Percentiles rank a stretch among this genome's conserved stretches.
Conservation (phyloP, 2,888 invertebrate genomes). For the Pogonocherus hispidulus region DNA sequence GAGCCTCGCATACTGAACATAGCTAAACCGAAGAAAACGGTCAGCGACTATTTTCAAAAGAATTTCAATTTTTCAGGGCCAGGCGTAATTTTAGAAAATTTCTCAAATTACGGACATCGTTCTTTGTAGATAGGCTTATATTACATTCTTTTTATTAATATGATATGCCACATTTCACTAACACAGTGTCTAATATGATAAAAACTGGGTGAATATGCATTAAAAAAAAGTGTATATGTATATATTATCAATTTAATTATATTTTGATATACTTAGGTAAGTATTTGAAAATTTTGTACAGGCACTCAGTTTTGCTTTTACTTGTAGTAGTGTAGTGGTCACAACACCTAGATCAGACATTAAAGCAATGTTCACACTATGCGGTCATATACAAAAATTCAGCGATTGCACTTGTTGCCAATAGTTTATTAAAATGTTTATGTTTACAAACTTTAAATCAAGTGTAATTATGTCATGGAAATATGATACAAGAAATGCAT, state of each 20-base stretch:
- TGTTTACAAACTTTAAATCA: no score
- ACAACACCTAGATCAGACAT: neutral
- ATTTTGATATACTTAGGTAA: constrained; percentile 5
- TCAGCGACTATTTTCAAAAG: constrained; percentile 15
- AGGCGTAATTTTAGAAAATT: neutral
- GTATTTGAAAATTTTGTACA: constrained; percentile 14
- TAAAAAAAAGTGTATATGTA: neutral
- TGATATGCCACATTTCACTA: no score
- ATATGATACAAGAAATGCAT: no score
- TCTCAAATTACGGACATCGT: constrained; percentile 6
- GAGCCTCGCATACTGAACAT: constrained; percentile 21
- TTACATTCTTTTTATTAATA: neutral
- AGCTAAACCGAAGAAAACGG: constrained; percentile 19
- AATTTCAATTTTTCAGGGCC: constrained; percentile 18
- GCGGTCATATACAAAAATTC: neutral
- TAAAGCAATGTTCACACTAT: neutral
- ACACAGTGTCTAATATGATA: no score
- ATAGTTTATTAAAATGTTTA: no score
- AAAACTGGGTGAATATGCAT: neutral
- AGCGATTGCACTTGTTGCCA: no score
- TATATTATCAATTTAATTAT: neutral
- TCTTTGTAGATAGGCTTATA: constrained; percentile 7
- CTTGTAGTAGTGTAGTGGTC: neutral
- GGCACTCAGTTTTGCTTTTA: constrained; percentile 18
- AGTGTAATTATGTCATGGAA: no score